Conservation (phyloP, 2,113 vertebrate genomes). For the Lanius ludovicianus region DNA sequence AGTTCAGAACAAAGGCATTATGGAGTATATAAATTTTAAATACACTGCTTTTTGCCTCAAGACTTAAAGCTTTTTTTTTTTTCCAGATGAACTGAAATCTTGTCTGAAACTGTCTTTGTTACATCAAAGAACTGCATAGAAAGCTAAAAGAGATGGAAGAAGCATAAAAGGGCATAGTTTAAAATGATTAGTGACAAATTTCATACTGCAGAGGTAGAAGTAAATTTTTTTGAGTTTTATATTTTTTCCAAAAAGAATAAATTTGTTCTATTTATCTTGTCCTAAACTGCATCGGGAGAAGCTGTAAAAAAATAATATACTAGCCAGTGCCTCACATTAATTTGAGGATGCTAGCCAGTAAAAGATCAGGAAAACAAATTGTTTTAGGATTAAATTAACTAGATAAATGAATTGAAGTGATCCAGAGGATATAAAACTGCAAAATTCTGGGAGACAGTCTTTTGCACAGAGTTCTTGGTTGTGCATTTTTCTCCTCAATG, state of each 20-base stretch:
- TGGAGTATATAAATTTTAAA: constrained; percentile 99
- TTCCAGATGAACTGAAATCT: constrained; percentile 88
- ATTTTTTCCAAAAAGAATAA: constrained; percentile 43
- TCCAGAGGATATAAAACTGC: neutral
- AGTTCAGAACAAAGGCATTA: constrained; percentile 99
- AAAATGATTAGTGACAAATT: constrained; percentile 99
- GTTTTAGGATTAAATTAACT: constrained; percentile 1
- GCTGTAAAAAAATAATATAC: neutral
- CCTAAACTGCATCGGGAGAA: constrained; percentile 11
- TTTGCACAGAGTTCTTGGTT: neutral
- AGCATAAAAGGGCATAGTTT: constrained; percentile 99
- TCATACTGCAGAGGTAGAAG: constrained; percentile 86
- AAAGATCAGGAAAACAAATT: neutral
- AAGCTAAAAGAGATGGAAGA: constrained; percentile 86
- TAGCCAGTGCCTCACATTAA: neutral
- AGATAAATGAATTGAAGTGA: neutral
- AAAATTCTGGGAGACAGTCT: neutral
- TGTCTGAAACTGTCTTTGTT: constrained; percentile 97
- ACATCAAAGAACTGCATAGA: constrained; percentile 91
- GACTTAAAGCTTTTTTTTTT: constrained; percentile 86
- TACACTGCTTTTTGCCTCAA: constrained; percentile 93
- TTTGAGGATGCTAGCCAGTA: neutral
- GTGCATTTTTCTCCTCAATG: neutral
- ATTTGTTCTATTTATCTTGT: constrained; percentile 67
- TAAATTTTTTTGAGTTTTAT: constrained; percentile 78